Percentiles rank a stretch among this genome's conserved stretches.
phyloP scores from a whole-genome alignment of 2,888 invertebrate species.

The Minunthozetes semirufus region DNA sequence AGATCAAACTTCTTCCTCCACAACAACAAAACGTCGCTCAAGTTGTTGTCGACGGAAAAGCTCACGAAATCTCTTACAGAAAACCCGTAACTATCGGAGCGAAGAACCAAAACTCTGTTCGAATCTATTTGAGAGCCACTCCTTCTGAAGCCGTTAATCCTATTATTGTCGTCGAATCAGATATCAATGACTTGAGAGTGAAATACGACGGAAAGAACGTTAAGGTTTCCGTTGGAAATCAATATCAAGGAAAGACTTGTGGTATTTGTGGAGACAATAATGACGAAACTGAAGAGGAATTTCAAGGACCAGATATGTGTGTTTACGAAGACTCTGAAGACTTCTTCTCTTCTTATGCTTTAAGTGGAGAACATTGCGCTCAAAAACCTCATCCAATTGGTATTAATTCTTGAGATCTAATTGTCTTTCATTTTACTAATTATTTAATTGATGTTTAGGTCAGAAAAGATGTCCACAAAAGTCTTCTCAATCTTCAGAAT shows the following conservation, averaged over 20 bases:
- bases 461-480: constrained; percentile 27
- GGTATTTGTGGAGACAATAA: constrained; percentile 42
- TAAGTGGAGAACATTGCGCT: constrained; percentile 37
- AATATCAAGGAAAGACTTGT: constrained; percentile 40
- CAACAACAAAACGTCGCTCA: constrained; percentile 32
- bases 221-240: constrained; percentile 35
- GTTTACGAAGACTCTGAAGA: constrained; percentile 36
- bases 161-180: constrained; percentile 24
- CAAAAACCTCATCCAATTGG: neutral
- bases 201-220: constrained; percentile 39
- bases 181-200: constrained; percentile 27
- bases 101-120: neutral
- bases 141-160: constrained; percentile 10
- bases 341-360: constrained; percentile 37
- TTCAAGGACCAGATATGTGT: constrained; percentile 37
- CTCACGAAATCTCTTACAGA: neutral
- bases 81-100: neutral
- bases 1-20: constrained; percentile 35
- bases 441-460: neutral
- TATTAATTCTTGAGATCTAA: neutral
- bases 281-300: constrained; percentile 39
- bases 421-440: neutral
- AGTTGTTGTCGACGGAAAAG: constrained; percentile 26
- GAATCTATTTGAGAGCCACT: constrained; percentile 28
- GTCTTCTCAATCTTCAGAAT: neutral